Evolutionary conservation across 2,888 invertebrate genomes (phyloP), one percentile per base, ranked within the genome.

Genomic region (Lepidochitona cinerea): DNA sequence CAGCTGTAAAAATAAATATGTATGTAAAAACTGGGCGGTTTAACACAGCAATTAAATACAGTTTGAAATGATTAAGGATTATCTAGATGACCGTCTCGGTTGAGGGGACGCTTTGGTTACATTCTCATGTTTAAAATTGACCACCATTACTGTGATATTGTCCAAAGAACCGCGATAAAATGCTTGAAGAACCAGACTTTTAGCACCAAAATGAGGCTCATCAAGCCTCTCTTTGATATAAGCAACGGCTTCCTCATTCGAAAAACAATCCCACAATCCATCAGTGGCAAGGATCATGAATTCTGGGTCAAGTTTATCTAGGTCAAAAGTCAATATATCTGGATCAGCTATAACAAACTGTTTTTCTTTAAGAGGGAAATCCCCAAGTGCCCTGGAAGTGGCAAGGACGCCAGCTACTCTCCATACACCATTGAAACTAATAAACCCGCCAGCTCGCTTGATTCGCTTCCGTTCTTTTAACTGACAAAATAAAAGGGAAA

Each of bases 391-490:
- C 79, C 98, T 92, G 12, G 97, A 97, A 37, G 97, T 97, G 14
- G 98, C 98, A 81, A 98, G 92, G 81, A 98, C 96, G 6, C 98
- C 98, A 70, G 96, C 97, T 4, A 98, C 97, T 83, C 98, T 92
- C 98, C 98, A 98, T 0, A 98, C 98, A 37, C 98, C 97, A 89
- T 97, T 96, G 87, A 97, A 97, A 71, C 96, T 95, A 68, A 98
- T 96, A 88, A 96, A 96, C 26, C 98, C 98, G 67, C 98, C 98
- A 35, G 98, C 97, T 88, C 97, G 96, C 88, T 96, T 95, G 84
- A 98, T 98, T 79, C 98, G 93, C 87, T 95, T 96, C 73, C 95
- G 94, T 92, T 98, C 98, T 83, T 96, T 93, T 81, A 95, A 94
- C 95, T 96, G 87, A 54, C 86, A 83, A n/a, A 37, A n/a, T n/a